Evolutionary conservation across 2,797 vertebrate genomes (phyloP), one percentile per base, ranked within the genome.

Genomic region (Pagetopsis macropterus): DNA sequence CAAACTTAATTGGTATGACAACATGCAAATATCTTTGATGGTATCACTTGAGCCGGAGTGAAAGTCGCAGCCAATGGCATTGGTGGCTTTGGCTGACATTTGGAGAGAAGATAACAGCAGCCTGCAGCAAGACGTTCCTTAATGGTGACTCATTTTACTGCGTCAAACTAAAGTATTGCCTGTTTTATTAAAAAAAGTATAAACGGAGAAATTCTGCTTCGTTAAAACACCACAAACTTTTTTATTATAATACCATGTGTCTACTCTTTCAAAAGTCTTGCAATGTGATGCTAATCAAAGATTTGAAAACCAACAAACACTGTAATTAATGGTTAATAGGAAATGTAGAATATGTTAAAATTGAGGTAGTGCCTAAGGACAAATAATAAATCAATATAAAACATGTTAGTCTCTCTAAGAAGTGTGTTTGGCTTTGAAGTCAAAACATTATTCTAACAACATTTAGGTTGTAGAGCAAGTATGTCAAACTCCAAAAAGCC

Each of bases 401-500:
- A 37, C 6, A 9, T 37, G 37, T 55, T 33, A 54, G 11, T 71
- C 16, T 65, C 16, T 23, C 21, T 46, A 33, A 63, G 68, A 59
- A 21, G 7, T 4, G 21, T 54, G 16, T 55, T 54, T 60, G 31
- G 40, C 51, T 59, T 5, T 27, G 59, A 46, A 5, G 4, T 27
- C n/a, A 27, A 27, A 27, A 27, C 27, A 27, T 27, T 27, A 27
- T 27, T 27, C 27, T 4, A 27, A 27, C 27, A 27, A 4, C 27
- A 27, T 27, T 27, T 27, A 27, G 27, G 27, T 5, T 27, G 27
- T 4, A 40, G n/a, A 62, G 11, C 13, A 56, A 45, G 43, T 60
- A 8, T 14, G 4, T 62, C 13, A 71, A 61, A 66, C 40, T 72
- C 21, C 10, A 59, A 40, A 3, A 76, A 33, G 46, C 49, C 6